phyloP scores from a whole-genome alignment of 2,113 vertebrate species.

The Pachycephala philippinensis region DNA sequence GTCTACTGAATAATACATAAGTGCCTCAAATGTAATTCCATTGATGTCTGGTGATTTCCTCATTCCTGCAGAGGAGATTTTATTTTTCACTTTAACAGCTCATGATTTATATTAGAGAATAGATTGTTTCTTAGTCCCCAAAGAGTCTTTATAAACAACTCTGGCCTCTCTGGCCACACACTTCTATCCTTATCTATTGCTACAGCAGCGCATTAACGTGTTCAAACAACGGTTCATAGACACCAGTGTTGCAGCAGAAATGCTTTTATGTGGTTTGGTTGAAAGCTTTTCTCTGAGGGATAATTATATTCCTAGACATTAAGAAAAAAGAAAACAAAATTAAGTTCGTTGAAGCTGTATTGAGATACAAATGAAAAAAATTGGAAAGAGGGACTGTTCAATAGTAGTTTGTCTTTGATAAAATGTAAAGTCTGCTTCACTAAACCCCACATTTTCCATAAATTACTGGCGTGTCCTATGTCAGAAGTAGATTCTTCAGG shows the following conservation, averaged over 20 bases:
- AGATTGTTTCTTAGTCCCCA: slow-evolving; percentile 2
- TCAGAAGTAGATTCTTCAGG: not conserved
- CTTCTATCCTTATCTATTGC: slow-evolving; percentile 8
- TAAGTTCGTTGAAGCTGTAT: not conserved
- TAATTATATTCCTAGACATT: not conserved
- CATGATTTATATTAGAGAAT: slow-evolving; percentile 7
- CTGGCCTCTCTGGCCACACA: not conserved
- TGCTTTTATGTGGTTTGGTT: not conserved
- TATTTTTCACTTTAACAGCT: slow-evolving; percentile 11
- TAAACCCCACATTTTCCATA: not conserved
- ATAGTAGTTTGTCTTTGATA: not conserved
- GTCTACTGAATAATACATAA: slow-evolving; percentile 18
- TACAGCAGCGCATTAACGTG: not conserved
- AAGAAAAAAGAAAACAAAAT: slow-evolving; percentile 1
- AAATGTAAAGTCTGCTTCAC: not conserved
- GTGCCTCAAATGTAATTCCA: slow-evolving; percentile 2
- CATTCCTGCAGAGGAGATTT: not conserved
- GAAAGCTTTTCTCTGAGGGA: slow-evolving; percentile 20
- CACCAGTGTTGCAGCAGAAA: not conserved
- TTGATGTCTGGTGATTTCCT: slow-evolving; percentile 4
- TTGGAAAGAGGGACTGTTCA: not conserved
- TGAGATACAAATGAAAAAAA: not conserved
- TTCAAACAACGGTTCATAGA: not conserved
- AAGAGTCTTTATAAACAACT: not conserved
- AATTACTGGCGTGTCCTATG: not conserved